Evolutionary conservation across 2,888 invertebrate species (phyloP).

Genomic region (Lasius platythorax): DNA sequence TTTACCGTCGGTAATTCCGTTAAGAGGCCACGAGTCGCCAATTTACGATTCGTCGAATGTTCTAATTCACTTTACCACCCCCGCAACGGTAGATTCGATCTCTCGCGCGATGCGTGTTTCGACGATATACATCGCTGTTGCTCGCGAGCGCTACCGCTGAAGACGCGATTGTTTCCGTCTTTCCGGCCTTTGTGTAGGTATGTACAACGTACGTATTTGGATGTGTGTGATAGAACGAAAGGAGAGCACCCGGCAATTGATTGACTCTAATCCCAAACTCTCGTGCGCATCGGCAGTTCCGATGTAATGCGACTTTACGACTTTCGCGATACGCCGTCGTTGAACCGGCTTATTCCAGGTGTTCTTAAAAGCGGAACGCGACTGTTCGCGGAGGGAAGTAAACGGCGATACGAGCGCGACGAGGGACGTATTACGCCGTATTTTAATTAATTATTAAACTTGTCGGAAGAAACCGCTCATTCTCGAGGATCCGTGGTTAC

Average conservation of each 20-base stretch:
- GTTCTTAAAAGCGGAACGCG: constrained; percentile 6
- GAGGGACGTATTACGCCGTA: constrained; percentile 21
- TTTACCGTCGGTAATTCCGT: constrained; percentile 78
- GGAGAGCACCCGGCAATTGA: constrained; percentile 69
- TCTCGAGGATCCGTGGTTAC: constrained; percentile 1
- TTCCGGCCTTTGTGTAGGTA: constrained; percentile 19
- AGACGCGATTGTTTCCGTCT: constrained; percentile 68
- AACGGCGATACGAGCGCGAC: constrained; percentile 1
- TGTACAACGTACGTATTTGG: neutral
- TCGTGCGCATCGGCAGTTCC: constrained; percentile 70
- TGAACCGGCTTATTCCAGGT: constrained; percentile 34
- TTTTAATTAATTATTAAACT: constrained; percentile 59
- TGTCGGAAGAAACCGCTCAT: constrained; percentile 47
- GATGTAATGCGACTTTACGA: constrained; percentile 63
- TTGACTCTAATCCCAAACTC: constrained; percentile 73
- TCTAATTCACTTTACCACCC: constrained; percentile 75
- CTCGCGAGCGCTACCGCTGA: constrained; percentile 41
- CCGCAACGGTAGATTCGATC: constrained; percentile 37
- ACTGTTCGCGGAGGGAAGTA: constrained; percentile 29
- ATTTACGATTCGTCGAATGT: constrained; percentile 75
- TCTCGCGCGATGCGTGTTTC: constrained; percentile 65
- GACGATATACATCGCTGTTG: constrained; percentile 62
- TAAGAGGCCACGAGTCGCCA: constrained; percentile 74
- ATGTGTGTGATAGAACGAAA: constrained; percentile 27
- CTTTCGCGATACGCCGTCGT: constrained; percentile 49